Conservation (phyloP, 2,797 vertebrate species). For the Balearica regulorum region DNA sequence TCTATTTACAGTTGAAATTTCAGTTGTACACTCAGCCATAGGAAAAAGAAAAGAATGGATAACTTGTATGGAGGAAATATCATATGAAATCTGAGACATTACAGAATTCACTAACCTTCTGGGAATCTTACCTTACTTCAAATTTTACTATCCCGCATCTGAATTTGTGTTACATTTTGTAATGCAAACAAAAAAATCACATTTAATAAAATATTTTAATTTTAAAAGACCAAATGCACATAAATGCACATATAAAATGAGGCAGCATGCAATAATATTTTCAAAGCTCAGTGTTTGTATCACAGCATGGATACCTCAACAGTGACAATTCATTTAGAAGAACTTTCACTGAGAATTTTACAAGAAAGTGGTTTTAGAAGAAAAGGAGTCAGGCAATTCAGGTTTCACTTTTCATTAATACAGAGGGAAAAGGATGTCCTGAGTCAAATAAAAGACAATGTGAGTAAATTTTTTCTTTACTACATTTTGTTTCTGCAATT, state of each 20-base stretch:
- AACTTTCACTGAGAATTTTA: background rate
- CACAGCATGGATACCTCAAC: background rate
- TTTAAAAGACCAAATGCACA: background rate
- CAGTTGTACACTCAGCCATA: background rate
- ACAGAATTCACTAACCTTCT: background rate
- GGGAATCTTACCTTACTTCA: background rate
- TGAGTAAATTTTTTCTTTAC: background rate
- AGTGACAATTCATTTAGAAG: background rate
- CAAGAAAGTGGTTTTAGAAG: background rate
- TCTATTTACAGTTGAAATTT: conserved; percentile 42
- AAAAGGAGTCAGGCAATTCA: background rate
- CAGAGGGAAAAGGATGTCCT: background rate
- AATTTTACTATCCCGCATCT: background rate
- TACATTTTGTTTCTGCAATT: background rate
- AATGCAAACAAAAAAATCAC: background rate
- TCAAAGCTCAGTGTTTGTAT: background rate
- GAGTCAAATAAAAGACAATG: background rate
- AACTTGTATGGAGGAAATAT: background rate
- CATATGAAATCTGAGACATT: background rate
- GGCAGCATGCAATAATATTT: background rate
- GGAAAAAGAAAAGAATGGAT: background rate
- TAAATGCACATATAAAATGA: background rate
- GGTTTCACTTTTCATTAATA: background rate
- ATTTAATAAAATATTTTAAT: background rate
- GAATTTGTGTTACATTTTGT: background rate